A percentile compares a stretch with the other conserved stretches of the same genome.
phyloP scores from a whole-genome alignment of 2,797 vertebrate genomes.

The Graptemys geographica region DNA sequence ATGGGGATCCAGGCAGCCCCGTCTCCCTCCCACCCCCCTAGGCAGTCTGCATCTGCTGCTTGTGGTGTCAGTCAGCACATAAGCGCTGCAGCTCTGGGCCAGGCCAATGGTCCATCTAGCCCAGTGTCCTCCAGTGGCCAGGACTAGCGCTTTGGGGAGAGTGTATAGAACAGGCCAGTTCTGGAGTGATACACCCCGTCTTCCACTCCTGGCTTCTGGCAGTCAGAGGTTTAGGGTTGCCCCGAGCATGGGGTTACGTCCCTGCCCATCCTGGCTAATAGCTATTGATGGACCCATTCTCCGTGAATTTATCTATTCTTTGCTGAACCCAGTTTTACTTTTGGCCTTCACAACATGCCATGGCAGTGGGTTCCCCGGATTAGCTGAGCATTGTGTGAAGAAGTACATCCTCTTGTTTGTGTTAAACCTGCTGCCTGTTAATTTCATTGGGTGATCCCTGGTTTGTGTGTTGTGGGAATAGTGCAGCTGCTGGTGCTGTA shows the following conservation, averaged over 20 bases:
- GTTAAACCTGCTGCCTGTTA: neutral
- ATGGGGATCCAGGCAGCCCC: neutral
- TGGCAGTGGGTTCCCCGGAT: too few species aligned
- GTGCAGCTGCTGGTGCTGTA: neutral
- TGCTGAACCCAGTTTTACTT: neutral
- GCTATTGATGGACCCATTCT: too few species aligned
- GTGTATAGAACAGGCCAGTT: neutral
- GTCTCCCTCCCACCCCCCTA: rapidly evolving
- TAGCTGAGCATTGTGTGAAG: too few species aligned
- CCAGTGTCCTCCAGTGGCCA: neutral
- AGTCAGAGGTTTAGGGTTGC: neutral
- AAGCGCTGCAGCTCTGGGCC: neutral
- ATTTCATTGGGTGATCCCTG: neutral
- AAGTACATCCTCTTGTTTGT: neutral
- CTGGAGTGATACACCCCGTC: neutral
- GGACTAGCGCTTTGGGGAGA: neutral
- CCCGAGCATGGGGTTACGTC: neutral
- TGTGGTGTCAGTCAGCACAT: neutral
- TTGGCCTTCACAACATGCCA: neutral
- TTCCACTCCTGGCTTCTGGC: too few species aligned
- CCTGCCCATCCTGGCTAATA: neutral
- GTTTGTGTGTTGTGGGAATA: neutral
- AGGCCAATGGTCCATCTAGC: neutral
- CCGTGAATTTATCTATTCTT: neutral
- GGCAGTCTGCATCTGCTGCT: neutral